A percentile compares a stretch with the other conserved stretches of the same genome.
Conservation (phyloP, 2,113 vertebrate genomes). For the Salvelinus namaycush region DNA sequence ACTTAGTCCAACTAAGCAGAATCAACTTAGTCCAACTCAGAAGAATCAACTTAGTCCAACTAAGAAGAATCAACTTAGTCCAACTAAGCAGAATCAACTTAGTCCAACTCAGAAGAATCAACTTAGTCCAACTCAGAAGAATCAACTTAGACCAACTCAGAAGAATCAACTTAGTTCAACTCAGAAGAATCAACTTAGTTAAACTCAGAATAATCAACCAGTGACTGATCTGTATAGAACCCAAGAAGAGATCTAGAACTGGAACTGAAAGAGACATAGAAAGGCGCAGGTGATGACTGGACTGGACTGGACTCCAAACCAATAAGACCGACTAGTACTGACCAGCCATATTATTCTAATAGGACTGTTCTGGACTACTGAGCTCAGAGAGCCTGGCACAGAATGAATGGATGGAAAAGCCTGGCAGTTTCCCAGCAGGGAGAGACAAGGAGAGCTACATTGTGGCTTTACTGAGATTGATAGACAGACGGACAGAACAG, state of each 20-base stretch:
- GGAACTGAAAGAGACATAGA: too few species aligned
- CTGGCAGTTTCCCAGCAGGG: background rate
- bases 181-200: background rate
- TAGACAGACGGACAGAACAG: background rate
- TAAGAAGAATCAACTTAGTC: background rate
- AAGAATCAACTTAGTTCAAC: background rate
- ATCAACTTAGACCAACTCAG: background rate
- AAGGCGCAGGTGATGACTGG: background rate
- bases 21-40: too few species aligned
- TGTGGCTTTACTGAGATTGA: constrained; percentile 30
- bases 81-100: background rate
- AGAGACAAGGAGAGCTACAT: background rate
- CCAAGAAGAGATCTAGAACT: too few species aligned
- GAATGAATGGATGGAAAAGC: background rate
- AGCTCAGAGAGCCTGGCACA: constrained; percentile 3
- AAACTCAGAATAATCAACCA: background rate
- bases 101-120: background rate
- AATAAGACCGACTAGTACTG: background rate
- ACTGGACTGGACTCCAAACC: background rate
- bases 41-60: background rate
- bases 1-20: background rate
- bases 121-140: background rate
- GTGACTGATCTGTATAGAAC: too few species aligned
- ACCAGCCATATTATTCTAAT: background rate
- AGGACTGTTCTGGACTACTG: constrained; percentile 38